Base-by-base conservation (phyloP, 2,113 vertebrate genomes). In the Bagarius yarrelli region DNA sequence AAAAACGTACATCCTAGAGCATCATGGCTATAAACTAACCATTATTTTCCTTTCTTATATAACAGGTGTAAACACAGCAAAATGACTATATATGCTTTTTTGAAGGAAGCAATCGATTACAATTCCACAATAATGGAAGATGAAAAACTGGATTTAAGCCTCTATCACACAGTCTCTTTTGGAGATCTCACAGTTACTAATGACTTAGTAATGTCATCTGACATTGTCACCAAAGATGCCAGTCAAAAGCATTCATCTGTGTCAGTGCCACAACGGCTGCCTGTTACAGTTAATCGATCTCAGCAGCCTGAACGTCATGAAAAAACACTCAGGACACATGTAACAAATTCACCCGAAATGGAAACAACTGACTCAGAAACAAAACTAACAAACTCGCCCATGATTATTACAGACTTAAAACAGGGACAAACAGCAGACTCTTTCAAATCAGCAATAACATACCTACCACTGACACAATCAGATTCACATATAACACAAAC, bases 51-150 rank as follows among this genome's bases (percentile, higher is more conserved):
- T 50, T 16, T n/a, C 79, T 40, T 81, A n/a, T 55, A 19, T 76
- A 36, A 15, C 85, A 93, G 91, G 90, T 94, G 93, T 80, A 91
- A 89, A 80, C 83, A 82, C 53, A 83, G 70, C 56, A 73, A 90
- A 57, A 82, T 91, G 88, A 64, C 84, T n/a, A 66, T 83, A 13
- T 89, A 90, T 8, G 92, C 93, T 9, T 85, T 85, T 23, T 78
- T 94, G 18, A 87, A 88, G 18, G 77, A 90, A 0, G 83, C 91
- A 19, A 83, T 72, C 0, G 55, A 74, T 36, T 94, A 87, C 52
- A 87, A 90, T 61, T 79, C 88, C 25, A 23, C 80, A 8, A 23
- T 76, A 32, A 1, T 36, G 63, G 85, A 86, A 3, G 76, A 83
- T 4, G 16, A 30, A 57, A 71, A 50, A 59, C 14, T 80, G 76